Evolutionary conservation across 2,797 vertebrate species (phyloP).

Genomic region (Bufotes viridis): DNA sequence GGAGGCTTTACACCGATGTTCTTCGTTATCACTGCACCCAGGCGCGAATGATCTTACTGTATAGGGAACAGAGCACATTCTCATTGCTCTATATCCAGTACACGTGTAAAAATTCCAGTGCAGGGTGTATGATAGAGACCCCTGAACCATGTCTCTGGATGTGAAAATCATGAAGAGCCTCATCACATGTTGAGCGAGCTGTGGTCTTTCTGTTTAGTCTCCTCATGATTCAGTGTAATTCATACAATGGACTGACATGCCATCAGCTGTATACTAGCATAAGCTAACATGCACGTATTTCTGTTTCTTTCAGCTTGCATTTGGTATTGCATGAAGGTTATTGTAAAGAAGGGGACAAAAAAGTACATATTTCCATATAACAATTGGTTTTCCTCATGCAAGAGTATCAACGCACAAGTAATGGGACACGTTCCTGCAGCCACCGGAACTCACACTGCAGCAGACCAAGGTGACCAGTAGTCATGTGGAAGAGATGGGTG

Average conservation of each 20-base stretch:
- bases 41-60: background rate
- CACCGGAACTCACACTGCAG: background rate
- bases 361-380: slow-evolving; percentile 44
- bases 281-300: background rate
- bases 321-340: slow-evolving; percentile 33
- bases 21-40: too few relatives aligned
- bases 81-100: background rate
- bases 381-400: background rate
- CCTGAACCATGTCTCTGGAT: background rate
- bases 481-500: background rate
- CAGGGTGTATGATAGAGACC: background rate
- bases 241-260: background rate
- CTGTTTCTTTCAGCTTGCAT: slow-evolving; percentile 32
- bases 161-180: too few relatives aligned
- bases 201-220: background rate
- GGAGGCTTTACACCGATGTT: too few relatives aligned
- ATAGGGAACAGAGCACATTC: background rate
- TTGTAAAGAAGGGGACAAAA: slow-evolving; percentile 23
- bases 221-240: background rate
- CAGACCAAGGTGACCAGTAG: slow-evolving; percentile 20
- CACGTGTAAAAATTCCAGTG: background rate
- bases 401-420: background rate
- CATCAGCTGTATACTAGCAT: background rate
- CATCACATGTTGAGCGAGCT: background rate
- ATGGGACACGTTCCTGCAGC: background rate